A percentile compares a stretch with the other conserved stretches of the same genome.
Conservation (phyloP, 2,888 invertebrate species). For the Tachystola acroxantha region DNA sequence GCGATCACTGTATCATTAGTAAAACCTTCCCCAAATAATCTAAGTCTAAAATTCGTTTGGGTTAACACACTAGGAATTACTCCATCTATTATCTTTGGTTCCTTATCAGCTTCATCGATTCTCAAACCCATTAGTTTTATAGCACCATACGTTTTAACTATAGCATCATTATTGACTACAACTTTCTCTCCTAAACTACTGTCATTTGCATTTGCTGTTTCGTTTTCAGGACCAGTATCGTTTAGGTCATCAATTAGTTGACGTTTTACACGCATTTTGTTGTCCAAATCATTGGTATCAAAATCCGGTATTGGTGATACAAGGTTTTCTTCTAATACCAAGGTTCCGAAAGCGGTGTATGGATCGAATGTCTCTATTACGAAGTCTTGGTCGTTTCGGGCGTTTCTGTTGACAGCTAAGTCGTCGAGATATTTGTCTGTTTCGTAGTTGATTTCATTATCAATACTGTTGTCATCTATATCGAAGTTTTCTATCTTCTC, state of each 20-base stretch:
- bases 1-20: slow-evolving; percentile 46
- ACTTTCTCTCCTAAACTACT: slow-evolving; percentile 17
- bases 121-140: slow-evolving; percentile 46
- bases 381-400: slow-evolving; percentile 16
- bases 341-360: background rate
- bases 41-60: slow-evolving; percentile 40
- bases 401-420: slow-evolving; percentile 25
- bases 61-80: slow-evolving; percentile 58
- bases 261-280: background rate
- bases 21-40: slow-evolving; percentile 59
- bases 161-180: background rate
- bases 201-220: slow-evolving; percentile 3
- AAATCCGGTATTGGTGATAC: background rate
- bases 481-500: slow-evolving; percentile 8
- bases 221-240: no score
- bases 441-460: slow-evolving; percentile 7
- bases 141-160: background rate
- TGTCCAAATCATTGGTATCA: background rate
- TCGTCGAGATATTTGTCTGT: slow-evolving; percentile 24
- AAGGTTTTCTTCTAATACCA: background rate
- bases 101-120: slow-evolving; percentile 56
- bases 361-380: slow-evolving; percentile 29
- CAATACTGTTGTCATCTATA: slow-evolving; percentile 4
- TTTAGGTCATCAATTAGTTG: background rate
- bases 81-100: slow-evolving; percentile 56